A percentile compares a stretch with the other conserved stretches of the same genome.
Evolutionary conservation across 2,113 vertebrate species (phyloP).

Genomic region (Toxotes jaculatrix): DNA sequence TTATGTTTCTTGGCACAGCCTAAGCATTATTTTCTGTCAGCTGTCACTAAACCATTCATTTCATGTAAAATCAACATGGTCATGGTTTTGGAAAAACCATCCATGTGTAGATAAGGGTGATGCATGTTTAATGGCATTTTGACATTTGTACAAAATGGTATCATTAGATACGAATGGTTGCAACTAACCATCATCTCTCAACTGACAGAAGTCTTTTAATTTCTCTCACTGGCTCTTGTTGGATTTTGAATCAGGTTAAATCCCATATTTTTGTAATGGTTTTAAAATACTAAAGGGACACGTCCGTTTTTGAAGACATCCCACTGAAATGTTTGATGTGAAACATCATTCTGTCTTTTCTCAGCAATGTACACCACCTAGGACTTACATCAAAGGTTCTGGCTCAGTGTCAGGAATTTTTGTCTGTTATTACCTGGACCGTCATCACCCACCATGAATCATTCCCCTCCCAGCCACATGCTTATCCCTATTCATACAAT

Average conservation of each 20-base stretch:
- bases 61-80: background rate
- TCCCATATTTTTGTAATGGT: background rate
- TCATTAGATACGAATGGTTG: background rate
- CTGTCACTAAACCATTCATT: background rate
- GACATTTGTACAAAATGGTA: background rate
- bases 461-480: background rate
- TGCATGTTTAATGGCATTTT: background rate
- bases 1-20: background rate
- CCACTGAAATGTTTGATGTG: background rate
- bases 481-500: constrained; percentile 27
- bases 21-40: background rate
- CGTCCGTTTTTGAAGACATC: background rate
- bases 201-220: background rate
- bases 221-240: background rate
- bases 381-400: constrained; percentile 10
- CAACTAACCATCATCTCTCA: background rate
- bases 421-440: constrained; percentile 32
- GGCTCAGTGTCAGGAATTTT: constrained; percentile 53
- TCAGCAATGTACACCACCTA: constrained; percentile 3
- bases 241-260: background rate
- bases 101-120: background rate
- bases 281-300: background rate
- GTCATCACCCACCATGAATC: constrained; percentile 24
- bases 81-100: background rate
- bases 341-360: background rate